A percentile compares a stretch with the other conserved stretches of the same genome.
These are phyloP conservation scores for Cyprinus carpio DNA, from an alignment of 2,113 vertebrate species.

Conservation along the genomic window DNA sequence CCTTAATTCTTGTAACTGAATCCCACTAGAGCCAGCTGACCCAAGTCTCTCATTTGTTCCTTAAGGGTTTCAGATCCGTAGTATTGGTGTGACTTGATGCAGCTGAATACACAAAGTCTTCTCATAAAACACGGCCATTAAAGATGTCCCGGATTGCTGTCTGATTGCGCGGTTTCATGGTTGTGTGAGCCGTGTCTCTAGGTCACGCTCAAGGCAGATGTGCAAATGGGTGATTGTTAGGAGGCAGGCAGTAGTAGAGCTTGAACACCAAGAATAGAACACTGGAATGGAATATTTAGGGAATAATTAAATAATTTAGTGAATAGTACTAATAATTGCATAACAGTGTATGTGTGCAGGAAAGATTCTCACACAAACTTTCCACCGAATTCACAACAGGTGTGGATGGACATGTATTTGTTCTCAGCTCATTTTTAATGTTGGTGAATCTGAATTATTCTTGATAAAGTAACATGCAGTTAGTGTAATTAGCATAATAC, in stretches of 20 bases:
- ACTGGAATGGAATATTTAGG: background rate
- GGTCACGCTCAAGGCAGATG: constrained; percentile 15
- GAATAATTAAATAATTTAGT: background rate
- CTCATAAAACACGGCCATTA: constrained; percentile 20
- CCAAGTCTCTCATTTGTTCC: constrained; percentile 44
- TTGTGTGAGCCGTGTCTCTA: background rate
- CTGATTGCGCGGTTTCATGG: constrained; percentile 13
- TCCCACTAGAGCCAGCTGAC: constrained; percentile 52
- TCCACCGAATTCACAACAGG: background rate
- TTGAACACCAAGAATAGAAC: background rate
- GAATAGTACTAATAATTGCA: background rate
- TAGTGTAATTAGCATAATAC: background rate
- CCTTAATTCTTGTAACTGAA: constrained; percentile 54
- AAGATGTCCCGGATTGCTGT: background rate
- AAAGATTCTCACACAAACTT: background rate
- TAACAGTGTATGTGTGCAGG: background rate
- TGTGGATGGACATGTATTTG: background rate
- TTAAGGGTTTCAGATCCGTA: constrained; percentile 10
- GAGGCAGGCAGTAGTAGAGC: background rate
- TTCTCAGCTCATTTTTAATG: background rate
- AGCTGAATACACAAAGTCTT: constrained; percentile 27
- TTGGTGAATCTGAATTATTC: background rate
- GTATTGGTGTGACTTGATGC: constrained; percentile 27
- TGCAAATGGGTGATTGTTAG: constrained; percentile 4
- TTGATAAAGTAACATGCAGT: background rate